A percentile compares a stretch with the other conserved stretches of the same genome.
These are phyloP conservation scores for Galerucella calmariensis DNA, from an alignment of 2,888 invertebrate genomes.

Conservation along the genomic window DNA sequence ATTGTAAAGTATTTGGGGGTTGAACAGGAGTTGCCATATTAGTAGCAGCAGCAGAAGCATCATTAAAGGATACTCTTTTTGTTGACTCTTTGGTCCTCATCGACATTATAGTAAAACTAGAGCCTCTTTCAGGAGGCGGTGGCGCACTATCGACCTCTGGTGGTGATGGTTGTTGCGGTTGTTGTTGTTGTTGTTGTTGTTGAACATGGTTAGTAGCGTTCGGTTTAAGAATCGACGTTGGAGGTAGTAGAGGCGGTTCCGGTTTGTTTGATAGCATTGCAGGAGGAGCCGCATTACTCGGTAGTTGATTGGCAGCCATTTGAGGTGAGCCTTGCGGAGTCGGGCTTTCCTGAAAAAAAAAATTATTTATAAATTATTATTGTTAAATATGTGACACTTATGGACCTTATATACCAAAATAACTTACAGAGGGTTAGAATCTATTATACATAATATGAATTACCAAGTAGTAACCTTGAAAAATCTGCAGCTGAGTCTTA, in stretches of 20 bases:
- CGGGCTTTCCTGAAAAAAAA: conserved; percentile 59
- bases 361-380: too few relatives aligned
- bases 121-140: conserved; percentile 87
- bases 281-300: conserved; percentile 58
- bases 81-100: conserved; percentile 65
- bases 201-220: conserved; percentile 52
- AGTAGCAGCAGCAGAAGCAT: conserved; percentile 31
- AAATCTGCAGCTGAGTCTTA: too few relatives aligned
- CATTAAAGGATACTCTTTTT: conserved; percentile 62
- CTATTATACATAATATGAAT: too few relatives aligned
- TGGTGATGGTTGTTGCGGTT: conserved; percentile 49
- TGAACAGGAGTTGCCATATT: conserved; percentile 29
- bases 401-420: too few relatives aligned
- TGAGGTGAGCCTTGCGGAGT: conserved; percentile 57
- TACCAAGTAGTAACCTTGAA: too few relatives aligned
- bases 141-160: conserved; percentile 67
- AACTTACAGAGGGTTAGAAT: too few relatives aligned
- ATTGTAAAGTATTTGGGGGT: conserved; percentile 64
- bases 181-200: conserved; percentile 49
- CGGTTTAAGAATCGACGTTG: conserved; percentile 63
- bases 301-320: conserved; percentile 60
- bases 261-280: conserved; percentile 59
- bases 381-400: too few relatives aligned
- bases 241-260: conserved; percentile 54
- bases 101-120: conserved; percentile 88